A percentile compares a stretch with the other conserved stretches of the same genome.
Evolutionary conservation across 1,140 invertebrate species (phyloP).

Genomic region (silkworm (Bombyx mori)): ASM3026992v2 NC_085133.1:9913501-9914000

Average conservation of each 20-base stretch:
- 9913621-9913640: constrained; percentile 20
- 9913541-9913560: constrained; percentile 53
- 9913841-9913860: constrained; percentile 27
- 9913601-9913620: constrained; percentile 28
- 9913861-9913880: constrained; percentile 33
- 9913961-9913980: constrained; percentile 23
- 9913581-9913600: constrained; percentile 34
- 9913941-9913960: constrained; percentile 41
- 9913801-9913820: constrained; percentile 42
- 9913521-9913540: constrained; percentile 59
- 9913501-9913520: constrained; percentile 50
- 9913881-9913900: constrained; percentile 34
- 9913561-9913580: constrained; percentile 36
- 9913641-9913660: constrained; percentile 28
- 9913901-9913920: constrained; percentile 36
- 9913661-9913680: constrained; percentile 46
- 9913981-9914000: constrained; percentile 39
- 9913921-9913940: constrained; percentile 14
- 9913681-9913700: constrained; percentile 57
- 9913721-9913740: constrained; percentile 42
- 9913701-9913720: constrained; percentile 58
- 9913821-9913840: constrained; percentile 33
- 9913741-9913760: constrained; percentile 53
- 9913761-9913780: constrained; percentile 52
- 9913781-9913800: constrained; percentile 26